These are phyloP conservation scores for Leptopilina syphax DNA, from an alignment of 2,888 invertebrate genomes.

Conservation along the genomic window DNA sequence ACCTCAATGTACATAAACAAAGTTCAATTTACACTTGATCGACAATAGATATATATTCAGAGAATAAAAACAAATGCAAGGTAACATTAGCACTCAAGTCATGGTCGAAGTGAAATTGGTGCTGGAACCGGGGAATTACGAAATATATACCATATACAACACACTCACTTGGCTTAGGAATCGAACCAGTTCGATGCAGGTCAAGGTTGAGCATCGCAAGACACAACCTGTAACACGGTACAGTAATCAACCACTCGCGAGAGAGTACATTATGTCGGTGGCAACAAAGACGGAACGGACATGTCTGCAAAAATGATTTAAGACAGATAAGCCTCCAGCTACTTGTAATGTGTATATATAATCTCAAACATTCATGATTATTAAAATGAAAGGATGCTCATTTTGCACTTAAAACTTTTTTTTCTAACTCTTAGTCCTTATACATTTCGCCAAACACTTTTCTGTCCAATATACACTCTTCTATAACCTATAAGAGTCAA, in stretches of 20 bases:
- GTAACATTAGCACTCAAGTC: constrained; percentile 61
- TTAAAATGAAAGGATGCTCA: neutral
- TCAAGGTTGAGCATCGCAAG: constrained; percentile 65
- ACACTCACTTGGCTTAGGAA: constrained; percentile 55
- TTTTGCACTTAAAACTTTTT: neutral
- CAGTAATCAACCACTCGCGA: constrained; percentile 21
- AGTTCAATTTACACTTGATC: constrained; percentile 29
- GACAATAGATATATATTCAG: constrained; percentile 12
- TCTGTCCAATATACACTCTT: too few species aligned
- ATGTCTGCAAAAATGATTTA: constrained; percentile 29
- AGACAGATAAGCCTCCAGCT: constrained; percentile 27
- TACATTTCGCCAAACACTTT: too few species aligned
- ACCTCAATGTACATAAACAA: neutral
- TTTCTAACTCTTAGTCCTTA: too few species aligned
- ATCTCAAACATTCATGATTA: neutral
- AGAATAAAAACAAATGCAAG: constrained; percentile 22
- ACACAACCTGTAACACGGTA: constrained; percentile 34
- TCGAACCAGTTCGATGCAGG: constrained; percentile 67
- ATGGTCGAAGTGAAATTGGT: constrained; percentile 74
- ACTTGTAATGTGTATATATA: neutral
- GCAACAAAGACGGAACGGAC: constrained; percentile 29
- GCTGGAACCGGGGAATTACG: constrained; percentile 64
- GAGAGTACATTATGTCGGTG: constrained; percentile 3
- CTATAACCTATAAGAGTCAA: too few species aligned
- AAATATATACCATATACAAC: constrained; percentile 61